Conservation (phyloP, 2,888 invertebrate genomes). For the Melieria picta region DNA sequence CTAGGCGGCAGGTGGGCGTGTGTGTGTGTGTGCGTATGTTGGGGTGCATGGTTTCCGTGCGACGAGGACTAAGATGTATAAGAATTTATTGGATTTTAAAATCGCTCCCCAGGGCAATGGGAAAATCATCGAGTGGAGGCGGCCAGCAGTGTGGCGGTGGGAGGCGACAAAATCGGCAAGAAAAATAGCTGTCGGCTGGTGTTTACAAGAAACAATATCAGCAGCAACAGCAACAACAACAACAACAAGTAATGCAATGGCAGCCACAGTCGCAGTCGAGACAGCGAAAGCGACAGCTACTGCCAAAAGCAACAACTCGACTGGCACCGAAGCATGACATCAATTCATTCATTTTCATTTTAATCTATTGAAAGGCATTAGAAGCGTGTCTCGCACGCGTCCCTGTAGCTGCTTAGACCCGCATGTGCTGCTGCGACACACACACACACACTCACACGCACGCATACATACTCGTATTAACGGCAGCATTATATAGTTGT, state of each 20-base stretch:
- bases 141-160: too few species aligned
- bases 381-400: constrained; percentile 11
- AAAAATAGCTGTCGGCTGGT: too few species aligned
- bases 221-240: too few species aligned
- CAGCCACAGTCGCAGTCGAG: too few species aligned
- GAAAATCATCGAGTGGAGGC: constrained; percentile 20
- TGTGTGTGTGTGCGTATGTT: too few species aligned
- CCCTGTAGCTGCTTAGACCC: constrained; percentile 20
- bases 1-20: too few species aligned
- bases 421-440: constrained; percentile 3
- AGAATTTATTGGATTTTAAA: constrained; percentile 43
- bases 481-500: neutral
- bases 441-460: constrained; percentile 15
- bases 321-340: constrained; percentile 22
- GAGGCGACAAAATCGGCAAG: too few species aligned
- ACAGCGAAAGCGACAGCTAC: constrained; percentile 11
- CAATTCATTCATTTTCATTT: constrained; percentile 41
- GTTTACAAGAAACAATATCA: too few species aligned
- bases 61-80: constrained; percentile 9
- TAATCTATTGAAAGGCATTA: constrained; percentile 30
- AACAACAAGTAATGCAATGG: too few species aligned
- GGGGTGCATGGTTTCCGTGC: constrained; percentile 9
- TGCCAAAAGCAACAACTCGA: constrained; percentile 3
- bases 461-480: neutral
- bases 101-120: constrained; percentile 33